These are phyloP conservation scores for Callospermophilus lateralis DNA, from an alignment of 2,113 vertebrate genomes.

Conservation along the genomic window DNA sequence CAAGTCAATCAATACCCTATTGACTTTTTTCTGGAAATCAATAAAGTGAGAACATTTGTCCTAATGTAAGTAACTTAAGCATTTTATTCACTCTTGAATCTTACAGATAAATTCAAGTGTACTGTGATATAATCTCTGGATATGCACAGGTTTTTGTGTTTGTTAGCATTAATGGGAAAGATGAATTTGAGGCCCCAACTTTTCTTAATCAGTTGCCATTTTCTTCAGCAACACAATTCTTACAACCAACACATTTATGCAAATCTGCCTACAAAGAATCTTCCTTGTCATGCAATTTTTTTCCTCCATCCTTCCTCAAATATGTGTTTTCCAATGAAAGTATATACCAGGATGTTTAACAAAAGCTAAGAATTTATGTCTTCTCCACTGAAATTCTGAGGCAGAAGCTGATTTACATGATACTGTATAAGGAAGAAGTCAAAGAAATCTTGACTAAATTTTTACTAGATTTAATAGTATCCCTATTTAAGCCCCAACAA, in stretches of 20 bases:
- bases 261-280: background rate
- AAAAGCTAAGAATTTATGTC: background rate
- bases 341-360: background rate
- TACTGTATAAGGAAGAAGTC: background rate
- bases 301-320: background rate
- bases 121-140: background rate
- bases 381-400: background rate
- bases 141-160: background rate
- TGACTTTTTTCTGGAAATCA: conserved; percentile 59
- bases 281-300: background rate
- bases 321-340: background rate
- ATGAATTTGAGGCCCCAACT: background rate
- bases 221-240: conserved; percentile 43
- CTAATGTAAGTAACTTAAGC: background rate
- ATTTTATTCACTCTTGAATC: conserved; percentile 43
- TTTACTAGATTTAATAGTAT: conserved; percentile 15
- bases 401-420: background rate
- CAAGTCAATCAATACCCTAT: conserved; percentile 37
- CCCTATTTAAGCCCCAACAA: background rate
- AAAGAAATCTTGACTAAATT: background rate
- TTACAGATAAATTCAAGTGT: conserved; percentile 26
- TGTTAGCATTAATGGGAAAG: background rate
- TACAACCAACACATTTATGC: background rate
- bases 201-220: conserved; percentile 12
- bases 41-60: conserved; percentile 28